A percentile compares a stretch with the other conserved stretches of the same genome.
These are phyloP conservation scores for Channa striata DNA, from an alignment of 2,797 vertebrate genomes.

Conservation along the genomic window DNA sequence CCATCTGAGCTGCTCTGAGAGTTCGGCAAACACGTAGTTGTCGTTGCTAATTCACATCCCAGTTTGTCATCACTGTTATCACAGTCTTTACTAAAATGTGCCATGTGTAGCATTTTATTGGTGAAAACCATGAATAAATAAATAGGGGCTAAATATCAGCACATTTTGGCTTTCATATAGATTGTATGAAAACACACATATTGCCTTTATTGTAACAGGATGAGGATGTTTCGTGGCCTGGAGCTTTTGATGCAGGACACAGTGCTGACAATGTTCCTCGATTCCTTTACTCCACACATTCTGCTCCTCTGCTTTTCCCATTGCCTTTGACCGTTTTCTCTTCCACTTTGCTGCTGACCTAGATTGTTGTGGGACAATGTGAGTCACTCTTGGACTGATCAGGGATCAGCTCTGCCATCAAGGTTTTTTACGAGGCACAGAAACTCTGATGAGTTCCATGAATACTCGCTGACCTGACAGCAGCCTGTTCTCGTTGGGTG, in stretches of 20 bases:
- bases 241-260: background rate
- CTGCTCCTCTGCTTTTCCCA: background rate
- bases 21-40: slow-evolving; percentile 4
- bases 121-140: no score
- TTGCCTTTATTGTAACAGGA: background rate
- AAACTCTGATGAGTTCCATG: slow-evolving; percentile 17
- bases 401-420: slow-evolving; percentile 36
- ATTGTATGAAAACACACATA: background rate
- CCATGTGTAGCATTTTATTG: background rate
- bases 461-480: slow-evolving; percentile 41
- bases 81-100: background rate
- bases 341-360: slow-evolving; percentile 29
- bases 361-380: slow-evolving; percentile 35
- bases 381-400: slow-evolving; percentile 43
- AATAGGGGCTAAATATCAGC: no score
- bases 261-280: background rate
- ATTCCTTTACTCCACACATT: background rate
- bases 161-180: background rate
- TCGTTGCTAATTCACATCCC: slow-evolving; percentile 13
- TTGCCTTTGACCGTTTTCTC: background rate
- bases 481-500: slow-evolving; percentile 5
- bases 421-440: slow-evolving; percentile 52
- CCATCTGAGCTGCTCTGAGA: background rate
- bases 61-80: slow-evolving; percentile 16
- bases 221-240: background rate